These are phyloP conservation scores for Euspilapteryx auroguttella DNA, from an alignment of 2,888 invertebrate genomes.

Conservation along the genomic window DNA sequence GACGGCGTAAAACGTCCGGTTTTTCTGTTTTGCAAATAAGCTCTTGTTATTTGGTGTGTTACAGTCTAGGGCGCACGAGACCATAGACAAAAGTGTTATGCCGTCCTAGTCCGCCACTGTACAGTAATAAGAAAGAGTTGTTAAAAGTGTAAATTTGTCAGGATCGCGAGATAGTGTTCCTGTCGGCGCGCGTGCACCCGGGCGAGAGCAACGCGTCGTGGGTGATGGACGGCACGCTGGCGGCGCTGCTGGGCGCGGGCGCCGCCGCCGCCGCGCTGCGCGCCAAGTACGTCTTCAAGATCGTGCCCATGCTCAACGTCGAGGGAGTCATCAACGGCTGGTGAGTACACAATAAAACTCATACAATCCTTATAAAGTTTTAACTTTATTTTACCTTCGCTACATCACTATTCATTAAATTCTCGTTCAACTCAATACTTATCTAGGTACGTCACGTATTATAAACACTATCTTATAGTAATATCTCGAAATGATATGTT, in stretches of 20 bases:
- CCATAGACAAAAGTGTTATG: too few relatives aligned
- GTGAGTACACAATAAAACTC: constrained; percentile 49
- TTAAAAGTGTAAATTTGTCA: too few relatives aligned
- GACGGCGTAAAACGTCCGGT: too few relatives aligned
- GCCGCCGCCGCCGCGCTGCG: constrained; percentile 63
- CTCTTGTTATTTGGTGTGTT: too few relatives aligned
- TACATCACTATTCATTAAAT: constrained; percentile 53
- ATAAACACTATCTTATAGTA: constrained; percentile 49
- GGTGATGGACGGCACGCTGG: constrained; percentile 83
- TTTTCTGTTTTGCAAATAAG: too few relatives aligned
- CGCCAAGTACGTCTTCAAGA: constrained; percentile 78
- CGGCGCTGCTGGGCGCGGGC: constrained; percentile 63
- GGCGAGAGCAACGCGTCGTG: constrained; percentile 88
- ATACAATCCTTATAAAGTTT: constrained; percentile 20
- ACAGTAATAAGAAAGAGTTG: too few relatives aligned
- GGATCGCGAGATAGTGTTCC: constrained; percentile 70
- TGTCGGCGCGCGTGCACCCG: constrained; percentile 82
- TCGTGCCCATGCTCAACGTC: constrained; percentile 87
- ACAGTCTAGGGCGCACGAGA: too few relatives aligned
- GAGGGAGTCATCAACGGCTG: constrained; percentile 88
- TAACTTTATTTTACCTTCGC: constrained; percentile 48
- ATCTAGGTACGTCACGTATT: constrained; percentile 48
- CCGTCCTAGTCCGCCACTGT: too few relatives aligned
- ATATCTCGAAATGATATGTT: constrained; percentile 48
- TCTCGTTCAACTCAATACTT: constrained; percentile 54